Base-by-base conservation (phyloP, 2,888 invertebrate genomes). In the Cactoblastis cactorum region DNA sequence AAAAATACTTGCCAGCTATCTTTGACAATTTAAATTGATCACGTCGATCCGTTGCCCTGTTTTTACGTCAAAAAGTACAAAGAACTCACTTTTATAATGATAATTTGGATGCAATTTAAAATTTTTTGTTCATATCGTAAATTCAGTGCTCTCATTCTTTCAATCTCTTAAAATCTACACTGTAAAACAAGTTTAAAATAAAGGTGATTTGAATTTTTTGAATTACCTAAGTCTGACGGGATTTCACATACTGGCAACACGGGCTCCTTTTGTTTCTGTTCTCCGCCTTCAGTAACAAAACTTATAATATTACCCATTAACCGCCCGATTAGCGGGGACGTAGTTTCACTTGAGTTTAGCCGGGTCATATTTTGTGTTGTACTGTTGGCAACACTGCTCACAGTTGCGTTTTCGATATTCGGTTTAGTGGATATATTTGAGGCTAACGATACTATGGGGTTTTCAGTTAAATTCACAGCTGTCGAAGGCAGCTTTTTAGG, bases 211-310 rank as follows among this genome's bases (percentile, higher is more conserved):
- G 24, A 24, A 8, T 24, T 11, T 32, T 35, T 12, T 5, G 8
- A 37, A 86, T 90, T 77, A 94, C 94, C 91, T 71, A 94, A 90
- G 79, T 92, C 92, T 32, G 92, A 91, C 24, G 93, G 93, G 45
- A 91, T 83, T 53, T 93, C 93, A 76, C 94, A 94, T 18, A 80
- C 74, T 57, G 74, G 90, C 77, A 75, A 71, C 56, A 58, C 69
- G 33, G 70, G 65, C 60, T 76, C 79, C 50, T 64, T 79, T 55
- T 62, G 69, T 52, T 65, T 74, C n/a, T 67, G 33, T 8, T 63
- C 70, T 1, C 55, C 57, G n/a, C 64, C 64, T 56, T 85, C 85
- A 0, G 78, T 77, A 22, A 71, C 73, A 17, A 71, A 52, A 50
- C 74, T 83, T 57, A 72, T 82, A 1, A 80, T 59, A 0, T 74